Evolutionary conservation across 1,140 invertebrate species (phyloP).

Genomic region (Palaemon carinicauda): DNA sequence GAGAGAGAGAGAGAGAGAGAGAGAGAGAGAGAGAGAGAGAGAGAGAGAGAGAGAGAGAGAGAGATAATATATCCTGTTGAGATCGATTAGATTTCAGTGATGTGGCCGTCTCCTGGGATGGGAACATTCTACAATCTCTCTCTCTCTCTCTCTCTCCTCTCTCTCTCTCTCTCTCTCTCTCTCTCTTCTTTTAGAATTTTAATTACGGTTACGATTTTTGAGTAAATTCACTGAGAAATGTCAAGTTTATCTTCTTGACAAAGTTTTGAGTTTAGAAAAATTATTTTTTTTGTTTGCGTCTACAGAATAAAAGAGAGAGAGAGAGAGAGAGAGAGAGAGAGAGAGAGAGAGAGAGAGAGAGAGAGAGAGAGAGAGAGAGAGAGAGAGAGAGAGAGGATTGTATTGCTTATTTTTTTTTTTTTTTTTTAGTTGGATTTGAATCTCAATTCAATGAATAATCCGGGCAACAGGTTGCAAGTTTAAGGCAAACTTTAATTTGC

Average conservation of each 20-base stretch:
- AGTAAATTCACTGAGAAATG: no score
- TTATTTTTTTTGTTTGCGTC: no score
- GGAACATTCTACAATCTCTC: background rate
- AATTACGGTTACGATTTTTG: no score
- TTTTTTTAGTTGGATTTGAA: no score
- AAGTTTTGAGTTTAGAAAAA: background rate
- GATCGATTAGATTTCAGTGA: background rate
- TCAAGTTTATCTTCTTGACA: no score
- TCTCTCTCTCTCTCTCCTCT: background rate
- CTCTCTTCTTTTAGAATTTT: background rate
- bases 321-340: background rate
- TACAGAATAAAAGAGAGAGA: no score
- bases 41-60: no score
- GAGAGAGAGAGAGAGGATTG: background rate
- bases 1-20: no score
- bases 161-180: constrained; percentile 21
- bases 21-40: no score
- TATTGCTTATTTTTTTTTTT: background rate
- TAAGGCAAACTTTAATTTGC: no score
- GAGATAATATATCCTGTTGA: background rate
- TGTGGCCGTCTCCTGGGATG: background rate
- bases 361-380: background rate
- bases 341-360: background rate
- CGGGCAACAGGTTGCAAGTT: no score
- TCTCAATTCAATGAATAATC: no score